Percentiles rank a stretch among this genome's conserved stretches.
These are phyloP conservation scores for Chrosomus eos DNA, from an alignment of 2,797 vertebrate genomes.

Conservation along the genomic window DNA sequence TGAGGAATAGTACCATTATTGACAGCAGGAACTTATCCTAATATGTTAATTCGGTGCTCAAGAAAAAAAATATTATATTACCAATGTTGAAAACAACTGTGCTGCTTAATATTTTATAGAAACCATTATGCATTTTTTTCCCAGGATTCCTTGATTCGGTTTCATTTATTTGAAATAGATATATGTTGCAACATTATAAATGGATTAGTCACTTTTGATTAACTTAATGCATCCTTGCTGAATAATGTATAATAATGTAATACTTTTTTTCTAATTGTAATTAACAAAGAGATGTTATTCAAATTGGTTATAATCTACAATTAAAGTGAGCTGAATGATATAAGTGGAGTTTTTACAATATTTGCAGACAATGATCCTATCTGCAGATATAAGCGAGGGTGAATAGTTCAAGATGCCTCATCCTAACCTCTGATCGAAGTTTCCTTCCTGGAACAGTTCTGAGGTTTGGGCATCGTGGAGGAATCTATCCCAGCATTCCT, in stretches of 20 bases:
- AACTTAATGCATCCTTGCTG: neutral
- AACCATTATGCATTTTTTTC: too few relatives aligned
- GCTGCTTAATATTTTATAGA: neutral
- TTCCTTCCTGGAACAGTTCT: constrained; percentile 86
- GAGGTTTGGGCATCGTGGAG: constrained; percentile 90
- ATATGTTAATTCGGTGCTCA: neutral
- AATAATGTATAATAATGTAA: neutral
- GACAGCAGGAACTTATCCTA: too few relatives aligned
- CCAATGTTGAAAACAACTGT: neutral
- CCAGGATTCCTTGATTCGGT: neutral
- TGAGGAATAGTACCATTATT: too few relatives aligned
- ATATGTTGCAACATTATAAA: too few relatives aligned
- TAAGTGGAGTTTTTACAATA: neutral
- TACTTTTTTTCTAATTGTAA: neutral
- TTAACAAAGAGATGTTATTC: neutral
- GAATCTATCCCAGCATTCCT: constrained; percentile 97
- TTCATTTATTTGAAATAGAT: too few relatives aligned
- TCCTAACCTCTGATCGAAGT: constrained; percentile 88
- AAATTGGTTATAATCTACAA: neutral
- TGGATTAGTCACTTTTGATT: too few relatives aligned
- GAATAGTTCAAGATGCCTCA: neutral
- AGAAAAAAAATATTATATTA: too few relatives aligned
- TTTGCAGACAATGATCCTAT: neutral
- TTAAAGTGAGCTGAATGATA: neutral
- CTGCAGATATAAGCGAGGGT: neutral